Base-by-base conservation (phyloP, 2,888 invertebrate genomes). In the Zelleria hepariella region DNA sequence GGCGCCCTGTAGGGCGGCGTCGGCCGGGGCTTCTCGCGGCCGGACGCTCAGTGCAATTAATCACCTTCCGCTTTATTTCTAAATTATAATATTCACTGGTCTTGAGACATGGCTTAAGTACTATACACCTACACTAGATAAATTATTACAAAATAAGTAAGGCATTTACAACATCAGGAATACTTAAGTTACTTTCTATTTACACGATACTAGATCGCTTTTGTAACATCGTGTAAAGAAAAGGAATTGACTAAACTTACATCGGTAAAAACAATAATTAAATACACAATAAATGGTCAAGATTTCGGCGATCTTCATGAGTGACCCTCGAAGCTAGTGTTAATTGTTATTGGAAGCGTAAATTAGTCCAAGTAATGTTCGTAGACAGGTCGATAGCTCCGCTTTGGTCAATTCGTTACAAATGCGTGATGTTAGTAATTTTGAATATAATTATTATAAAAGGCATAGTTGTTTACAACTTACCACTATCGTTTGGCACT, bases 81-180 rank as follows among this genome's bases (percentile, higher is more conserved):
- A 87, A 84, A 87, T 84, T 82, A 86, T 79, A 87, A 86, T 86
- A 87, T 84, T 86, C 86, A 88, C 86, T 86, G 87, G 87, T 87
- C 87, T 87, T 82, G 82, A 86, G 85, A 87, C 86, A 87, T 88
- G 87, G 87, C 88, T 88, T 88, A 88, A 86, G 87, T 88, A 87
- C 88, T 87, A 87, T 87, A 87, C 87, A 88, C 85, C 87, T 88
- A 87, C 85, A 85, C 86, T 87, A 87, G 84, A 88, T 88, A 88
- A 88, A 88, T 88, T 88, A 88, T 87, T 88, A 87, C 85, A 87
- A 87, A 87, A 86, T 87, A 87, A 86, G 85, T 86, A 88, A 88
- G 88, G 88, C 88, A 88, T 88, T 86, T 87, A 87, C 87, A 84
- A 82, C 78, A 84, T 87, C 84, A 84, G 82, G 85, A 82, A 78